phyloP scores from a whole-genome alignment of 1,140 invertebrate genomes.

The Hylaeus volcanicus region DNA sequence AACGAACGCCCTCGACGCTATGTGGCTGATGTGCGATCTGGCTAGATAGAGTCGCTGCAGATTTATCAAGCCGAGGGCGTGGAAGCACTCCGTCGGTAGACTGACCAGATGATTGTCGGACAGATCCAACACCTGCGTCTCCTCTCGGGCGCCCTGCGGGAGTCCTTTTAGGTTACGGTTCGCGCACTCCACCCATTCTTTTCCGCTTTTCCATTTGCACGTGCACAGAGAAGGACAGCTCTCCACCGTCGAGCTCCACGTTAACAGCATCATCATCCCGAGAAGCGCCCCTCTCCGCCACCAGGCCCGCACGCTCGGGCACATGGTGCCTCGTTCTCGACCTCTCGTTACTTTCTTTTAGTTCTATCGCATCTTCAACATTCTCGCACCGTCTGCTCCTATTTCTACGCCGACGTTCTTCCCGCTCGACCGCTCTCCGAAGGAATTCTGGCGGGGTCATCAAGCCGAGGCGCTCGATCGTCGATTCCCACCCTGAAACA shows the following conservation, averaged over 20 bases:
- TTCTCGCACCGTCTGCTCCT: neutral
- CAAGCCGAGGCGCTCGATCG: neutral
- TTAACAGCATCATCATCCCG: slow-evolving; percentile 52
- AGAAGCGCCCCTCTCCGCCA: slow-evolving; percentile 58
- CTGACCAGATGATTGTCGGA: slow-evolving; percentile 90
- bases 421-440: neutral
- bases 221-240: slow-evolving; percentile 87
- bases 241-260: slow-evolving; percentile 45
- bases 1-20: slow-evolving; percentile 89
- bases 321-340: slow-evolving; percentile 55
- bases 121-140: slow-evolving; percentile 93
- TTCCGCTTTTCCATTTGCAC: slow-evolving; percentile 96
- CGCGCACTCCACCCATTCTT: slow-evolving; percentile 93
- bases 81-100: slow-evolving; percentile 88
- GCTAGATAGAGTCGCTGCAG: slow-evolving; percentile 92
- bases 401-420: neutral
- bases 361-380: slow-evolving; percentile 30
- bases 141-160: slow-evolving; percentile 91
- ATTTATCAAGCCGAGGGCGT: slow-evolving; percentile 89
- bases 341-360: neutral
- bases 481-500: slow-evolving; percentile 17
- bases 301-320: slow-evolving; percentile 51
- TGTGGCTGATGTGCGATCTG: slow-evolving; percentile 87
- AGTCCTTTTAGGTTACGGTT: slow-evolving; percentile 87
- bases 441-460: slow-evolving; percentile 26